phyloP scores from a whole-genome alignment of 2,888 invertebrate species.

The Epicampocera succincta region DNA sequence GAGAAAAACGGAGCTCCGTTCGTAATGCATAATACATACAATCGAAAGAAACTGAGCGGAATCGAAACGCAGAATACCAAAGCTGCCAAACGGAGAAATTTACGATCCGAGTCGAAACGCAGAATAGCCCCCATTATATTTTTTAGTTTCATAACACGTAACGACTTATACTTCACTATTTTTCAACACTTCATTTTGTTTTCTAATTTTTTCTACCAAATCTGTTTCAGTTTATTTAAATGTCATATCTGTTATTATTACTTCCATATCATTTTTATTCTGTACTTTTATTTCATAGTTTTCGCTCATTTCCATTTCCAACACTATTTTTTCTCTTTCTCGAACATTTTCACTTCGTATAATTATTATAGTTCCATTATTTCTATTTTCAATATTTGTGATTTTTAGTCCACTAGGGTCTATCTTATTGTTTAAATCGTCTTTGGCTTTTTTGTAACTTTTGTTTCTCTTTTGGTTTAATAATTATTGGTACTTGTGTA shows the following conservation, averaged over 20 bases:
- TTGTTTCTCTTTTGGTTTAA: conserved; percentile 3
- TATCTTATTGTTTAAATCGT: neutral
- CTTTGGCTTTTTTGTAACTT: neutral
- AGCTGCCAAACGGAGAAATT: too few species aligned
- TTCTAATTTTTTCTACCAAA: neutral
- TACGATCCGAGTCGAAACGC: too few species aligned
- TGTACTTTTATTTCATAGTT: neutral
- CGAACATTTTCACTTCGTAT: neutral
- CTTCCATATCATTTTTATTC: neutral
- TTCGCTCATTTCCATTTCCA: neutral
- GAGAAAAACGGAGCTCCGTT: too few species aligned
- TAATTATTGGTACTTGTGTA: neutral
- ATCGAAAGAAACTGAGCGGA: too few species aligned
- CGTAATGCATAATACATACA: too few species aligned
- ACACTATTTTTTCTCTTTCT: neutral
- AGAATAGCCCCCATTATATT: too few species aligned
- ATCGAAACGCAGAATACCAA: too few species aligned
- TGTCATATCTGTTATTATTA: neutral
- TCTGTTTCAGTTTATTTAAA: neutral
- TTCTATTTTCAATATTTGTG: conserved; percentile 6
- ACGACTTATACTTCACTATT: neutral
- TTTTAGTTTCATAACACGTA: neutral
- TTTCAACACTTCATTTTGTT: neutral
- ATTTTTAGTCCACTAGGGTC: conserved; percentile 1
- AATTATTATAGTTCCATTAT: neutral